phyloP scores from a whole-genome alignment of 1,140 invertebrate genomes.

The Drosophila auraria region DNA sequence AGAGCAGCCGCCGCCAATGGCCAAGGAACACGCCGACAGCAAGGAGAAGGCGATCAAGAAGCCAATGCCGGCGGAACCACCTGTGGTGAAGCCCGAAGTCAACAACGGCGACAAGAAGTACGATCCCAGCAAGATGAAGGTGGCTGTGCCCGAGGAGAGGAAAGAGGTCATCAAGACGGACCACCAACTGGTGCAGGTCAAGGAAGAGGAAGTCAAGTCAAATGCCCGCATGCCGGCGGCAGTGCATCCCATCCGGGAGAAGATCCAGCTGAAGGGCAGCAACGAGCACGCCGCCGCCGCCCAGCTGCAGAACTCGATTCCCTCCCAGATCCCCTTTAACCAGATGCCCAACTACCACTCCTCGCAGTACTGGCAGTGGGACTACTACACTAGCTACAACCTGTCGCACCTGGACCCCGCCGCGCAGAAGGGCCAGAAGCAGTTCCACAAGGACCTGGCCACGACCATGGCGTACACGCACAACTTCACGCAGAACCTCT shows the following conservation, averaged over 20 bases:
- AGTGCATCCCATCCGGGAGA: slow-evolving; percentile 58
- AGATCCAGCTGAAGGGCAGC: slow-evolving; percentile 62
- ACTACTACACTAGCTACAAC: slow-evolving; percentile 86
- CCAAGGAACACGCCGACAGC: slow-evolving; percentile 23
- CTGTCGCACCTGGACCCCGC: slow-evolving; percentile 86
- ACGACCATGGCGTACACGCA: slow-evolving; percentile 82
- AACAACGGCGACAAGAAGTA: slow-evolving; percentile 39
- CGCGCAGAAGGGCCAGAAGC: slow-evolving; percentile 79
- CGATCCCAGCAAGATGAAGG: slow-evolving; percentile 44
- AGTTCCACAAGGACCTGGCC: slow-evolving; percentile 83
- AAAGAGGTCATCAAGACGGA: slow-evolving; percentile 46
- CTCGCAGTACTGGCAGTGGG: slow-evolving; percentile 88
- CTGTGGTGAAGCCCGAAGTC: slow-evolving; percentile 36
- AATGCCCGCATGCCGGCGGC: slow-evolving; percentile 26
- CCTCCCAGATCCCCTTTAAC: slow-evolving; percentile 87
- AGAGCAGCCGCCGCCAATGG: background rate
- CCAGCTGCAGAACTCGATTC: slow-evolving; percentile 74
- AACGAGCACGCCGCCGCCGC: slow-evolving; percentile 62
- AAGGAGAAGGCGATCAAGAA: slow-evolving; percentile 60
- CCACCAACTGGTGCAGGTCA: slow-evolving; percentile 63
- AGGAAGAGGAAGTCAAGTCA: slow-evolving; percentile 67
- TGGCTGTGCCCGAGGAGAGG: slow-evolving; percentile 8
- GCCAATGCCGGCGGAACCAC: slow-evolving; percentile 6
- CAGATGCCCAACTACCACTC: slow-evolving; percentile 88
- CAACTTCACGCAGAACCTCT: slow-evolving; percentile 81